Percentiles rank a stretch among this genome's conserved stretches.
These are phyloP conservation scores for Drosophila bocqueti DNA, from an alignment of 1,140 invertebrate species.

Conservation along the genomic window DNA sequence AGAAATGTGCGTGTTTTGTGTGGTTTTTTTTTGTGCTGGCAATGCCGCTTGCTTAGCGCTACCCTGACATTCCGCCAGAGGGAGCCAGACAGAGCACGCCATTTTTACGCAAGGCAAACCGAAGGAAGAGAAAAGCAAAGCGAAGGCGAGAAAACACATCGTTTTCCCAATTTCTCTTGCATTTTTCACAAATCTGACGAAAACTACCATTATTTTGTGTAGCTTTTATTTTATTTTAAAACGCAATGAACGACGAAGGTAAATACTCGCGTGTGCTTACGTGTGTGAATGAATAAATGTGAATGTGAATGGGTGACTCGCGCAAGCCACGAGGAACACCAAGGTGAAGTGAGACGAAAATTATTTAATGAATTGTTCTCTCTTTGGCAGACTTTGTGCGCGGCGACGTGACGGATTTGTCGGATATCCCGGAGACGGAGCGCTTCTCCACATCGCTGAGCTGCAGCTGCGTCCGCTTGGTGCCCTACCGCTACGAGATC, in stretches of 20 bases:
- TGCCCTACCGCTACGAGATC: slow-evolving; percentile 29
- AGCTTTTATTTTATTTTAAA: background rate
- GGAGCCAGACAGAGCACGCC: slow-evolving; percentile 27
- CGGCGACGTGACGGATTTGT: slow-evolving; percentile 68
- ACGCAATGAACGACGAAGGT: slow-evolving; percentile 37
- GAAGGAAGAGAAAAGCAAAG: slow-evolving; percentile 31
- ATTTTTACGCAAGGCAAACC: slow-evolving; percentile 23
- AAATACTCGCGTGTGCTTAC: background rate
- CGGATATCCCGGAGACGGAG: slow-evolving; percentile 3
- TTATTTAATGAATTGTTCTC: background rate
- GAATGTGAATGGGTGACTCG: slow-evolving; percentile 4
- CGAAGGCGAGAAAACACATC: slow-evolving; percentile 39
- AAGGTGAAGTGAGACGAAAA: background rate
- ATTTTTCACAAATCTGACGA: background rate
- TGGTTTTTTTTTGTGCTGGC: slow-evolving; percentile 13
- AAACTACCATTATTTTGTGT: background rate
- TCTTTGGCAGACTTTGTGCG: slow-evolving; percentile 65
- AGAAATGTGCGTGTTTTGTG: slow-evolving; percentile 2
- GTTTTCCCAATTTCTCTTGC: slow-evolving; percentile 18
- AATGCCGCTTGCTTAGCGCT: background rate
- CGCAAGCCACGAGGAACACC: slow-evolving; percentile 21
- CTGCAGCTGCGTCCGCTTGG: slow-evolving; percentile 28
- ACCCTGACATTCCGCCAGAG: background rate
- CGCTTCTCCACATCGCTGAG: slow-evolving; percentile 5
- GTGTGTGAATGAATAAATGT: background rate